phyloP scores from a whole-genome alignment of 1,140 invertebrate species.

The Calephelis nemesis region DNA sequence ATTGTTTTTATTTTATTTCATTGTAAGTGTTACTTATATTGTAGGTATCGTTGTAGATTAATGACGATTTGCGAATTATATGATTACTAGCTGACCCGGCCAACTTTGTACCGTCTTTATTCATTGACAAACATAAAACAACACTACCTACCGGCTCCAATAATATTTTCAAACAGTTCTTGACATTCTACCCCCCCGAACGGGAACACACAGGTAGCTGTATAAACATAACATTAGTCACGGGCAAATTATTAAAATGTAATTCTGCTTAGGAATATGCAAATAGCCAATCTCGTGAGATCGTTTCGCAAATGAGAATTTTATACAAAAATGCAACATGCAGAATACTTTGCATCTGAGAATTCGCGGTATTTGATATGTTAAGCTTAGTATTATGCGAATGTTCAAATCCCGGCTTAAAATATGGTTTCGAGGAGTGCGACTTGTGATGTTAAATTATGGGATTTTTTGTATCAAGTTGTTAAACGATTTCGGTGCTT shows the following conservation, averaged over 20 bases:
- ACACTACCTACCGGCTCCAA: too few relatives aligned
- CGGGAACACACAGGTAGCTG: too few relatives aligned
- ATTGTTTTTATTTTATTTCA: too few relatives aligned
- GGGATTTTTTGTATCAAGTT: not conserved
- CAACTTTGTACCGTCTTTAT: slow-evolving; percentile 27
- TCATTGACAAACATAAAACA: too few relatives aligned
- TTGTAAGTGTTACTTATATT: too few relatives aligned
- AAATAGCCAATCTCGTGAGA: slow-evolving; percentile 48
- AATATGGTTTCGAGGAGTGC: not conserved
- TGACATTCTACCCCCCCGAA: too few relatives aligned
- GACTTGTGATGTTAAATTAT: slow-evolving; percentile 1
- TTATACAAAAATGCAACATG: slow-evolving; percentile 63
- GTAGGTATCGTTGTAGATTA: too few relatives aligned
- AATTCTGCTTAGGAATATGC: slow-evolving; percentile 44
- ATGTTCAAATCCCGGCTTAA: slow-evolving; percentile 6
- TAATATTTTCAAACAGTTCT: too few relatives aligned
- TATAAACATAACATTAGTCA: slow-evolving; percentile 55
- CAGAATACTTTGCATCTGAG: slow-evolving; percentile 32
- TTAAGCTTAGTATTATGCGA: slow-evolving; percentile 13
- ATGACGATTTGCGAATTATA: slow-evolving; percentile 2
- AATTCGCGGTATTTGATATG: slow-evolving; percentile 5
- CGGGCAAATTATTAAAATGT: slow-evolving; percentile 65
- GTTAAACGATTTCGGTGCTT: not conserved
- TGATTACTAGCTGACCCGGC: slow-evolving; percentile 38
- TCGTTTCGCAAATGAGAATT: slow-evolving; percentile 60